phyloP scores from a whole-genome alignment of 2,888 invertebrate species.

The Nomada hirtipes region DNA sequence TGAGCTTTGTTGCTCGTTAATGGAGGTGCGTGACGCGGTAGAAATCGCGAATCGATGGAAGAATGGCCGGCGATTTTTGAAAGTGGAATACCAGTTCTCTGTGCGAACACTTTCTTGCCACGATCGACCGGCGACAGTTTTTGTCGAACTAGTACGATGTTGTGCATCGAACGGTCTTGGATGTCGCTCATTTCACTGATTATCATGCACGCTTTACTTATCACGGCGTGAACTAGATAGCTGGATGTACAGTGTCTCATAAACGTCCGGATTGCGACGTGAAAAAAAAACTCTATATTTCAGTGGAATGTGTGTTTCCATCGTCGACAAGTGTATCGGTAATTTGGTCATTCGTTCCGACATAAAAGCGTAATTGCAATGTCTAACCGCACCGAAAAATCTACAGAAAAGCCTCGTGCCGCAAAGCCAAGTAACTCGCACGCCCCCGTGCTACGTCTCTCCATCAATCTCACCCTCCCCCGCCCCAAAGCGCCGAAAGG shows the following conservation, averaged over 20 bases:
- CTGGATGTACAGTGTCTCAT: too few species aligned
- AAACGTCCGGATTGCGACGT: too few species aligned
- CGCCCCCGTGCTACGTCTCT: too few species aligned
- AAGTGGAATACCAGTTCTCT: constrained; percentile 22
- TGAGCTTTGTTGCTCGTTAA: constrained; percentile 26
- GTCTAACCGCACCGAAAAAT: too few species aligned
- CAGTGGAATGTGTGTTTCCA: too few species aligned
- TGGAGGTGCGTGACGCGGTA: constrained; percentile 29
- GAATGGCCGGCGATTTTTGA: constrained; percentile 14
- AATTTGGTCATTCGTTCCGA: too few species aligned
- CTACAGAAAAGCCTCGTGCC: neutral
- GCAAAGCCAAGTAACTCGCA: neutral
- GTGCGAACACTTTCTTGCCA: constrained; percentile 1
- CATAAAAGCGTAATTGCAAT: too few species aligned
- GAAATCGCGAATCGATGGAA: constrained; percentile 35
- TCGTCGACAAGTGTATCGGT: too few species aligned
- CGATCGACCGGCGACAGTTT: neutral
- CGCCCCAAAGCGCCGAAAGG: too few species aligned
- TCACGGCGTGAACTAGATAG: neutral
- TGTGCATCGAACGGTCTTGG: neutral
- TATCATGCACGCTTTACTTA: constrained; percentile 1
- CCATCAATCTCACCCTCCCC: neutral
- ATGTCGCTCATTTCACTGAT: constrained; percentile 10
- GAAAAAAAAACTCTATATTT: too few species aligned
- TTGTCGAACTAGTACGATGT: neutral